Percentiles rank a stretch among this genome's conserved stretches.
These are phyloP conservation scores for Agrochola lychnidis DNA, from an alignment of 2,888 invertebrate species.

Conservation along the genomic window DNA sequence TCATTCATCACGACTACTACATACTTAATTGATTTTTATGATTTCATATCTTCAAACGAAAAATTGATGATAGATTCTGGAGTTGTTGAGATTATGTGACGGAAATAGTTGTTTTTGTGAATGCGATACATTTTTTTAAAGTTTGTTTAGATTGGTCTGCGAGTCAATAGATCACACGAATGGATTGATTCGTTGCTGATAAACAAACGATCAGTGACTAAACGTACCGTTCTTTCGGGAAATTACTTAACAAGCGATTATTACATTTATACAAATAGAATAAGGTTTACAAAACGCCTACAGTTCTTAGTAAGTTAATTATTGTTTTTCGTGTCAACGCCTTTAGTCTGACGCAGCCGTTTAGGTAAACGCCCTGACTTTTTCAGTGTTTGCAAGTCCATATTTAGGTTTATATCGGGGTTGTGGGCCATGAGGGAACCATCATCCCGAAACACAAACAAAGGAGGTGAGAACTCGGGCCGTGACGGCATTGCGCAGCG, in stretches of 20 bases:
- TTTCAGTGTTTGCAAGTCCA: conserved; percentile 24
- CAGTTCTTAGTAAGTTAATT: conserved; percentile 15
- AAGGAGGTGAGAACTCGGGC: conserved; percentile 35
- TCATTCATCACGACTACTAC: conserved; percentile 22
- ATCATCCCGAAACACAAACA: conserved; percentile 50
- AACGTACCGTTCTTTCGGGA: conserved; percentile 33
- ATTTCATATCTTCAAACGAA: conserved; percentile 46
- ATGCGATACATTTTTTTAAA: conserved; percentile 37
- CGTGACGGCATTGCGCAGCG: conserved; percentile 56
- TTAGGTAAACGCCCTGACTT: conserved; percentile 7
- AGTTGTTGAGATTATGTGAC: conserved; percentile 48
- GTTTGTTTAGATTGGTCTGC: conserved; percentile 42
- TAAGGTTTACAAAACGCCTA: conserved; percentile 19
- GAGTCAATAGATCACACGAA: conserved; percentile 50
- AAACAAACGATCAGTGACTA: conserved; percentile 50
- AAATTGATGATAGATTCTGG: conserved; percentile 29
- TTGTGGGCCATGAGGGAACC: conserved; percentile 55
- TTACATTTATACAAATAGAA: conserved; percentile 21
- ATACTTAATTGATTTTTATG: not conserved
- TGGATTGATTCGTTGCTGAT: conserved; percentile 48
- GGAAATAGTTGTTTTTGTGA: conserved; percentile 42
- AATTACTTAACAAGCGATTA: conserved; percentile 36
- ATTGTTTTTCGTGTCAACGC: conserved; percentile 1
- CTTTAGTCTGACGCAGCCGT: not conserved
- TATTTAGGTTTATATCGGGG: conserved; percentile 50